These are phyloP conservation scores for Notoglanidium macrostoma DNA, from an alignment of 2,797 vertebrate genomes.

Conservation along the genomic window DNA sequence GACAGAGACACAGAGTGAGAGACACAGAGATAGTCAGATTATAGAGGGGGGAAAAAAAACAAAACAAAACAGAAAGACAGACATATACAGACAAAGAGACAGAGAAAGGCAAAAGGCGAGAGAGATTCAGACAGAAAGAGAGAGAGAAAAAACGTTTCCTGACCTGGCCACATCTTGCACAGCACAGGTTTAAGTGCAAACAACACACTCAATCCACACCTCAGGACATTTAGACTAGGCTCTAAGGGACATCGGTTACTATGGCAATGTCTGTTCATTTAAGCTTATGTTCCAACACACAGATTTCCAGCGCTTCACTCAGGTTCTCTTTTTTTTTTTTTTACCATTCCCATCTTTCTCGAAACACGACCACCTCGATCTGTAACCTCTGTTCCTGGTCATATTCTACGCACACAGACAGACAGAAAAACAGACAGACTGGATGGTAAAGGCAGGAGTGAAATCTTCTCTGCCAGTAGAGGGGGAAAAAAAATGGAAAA, in stretches of 20 bases:
- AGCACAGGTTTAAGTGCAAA: conserved; percentile 41
- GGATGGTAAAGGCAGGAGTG: conserved; percentile 6
- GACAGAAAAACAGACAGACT: conserved; percentile 4
- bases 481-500: background rate
- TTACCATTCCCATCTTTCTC: conserved; percentile 11
- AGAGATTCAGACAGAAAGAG: background rate
- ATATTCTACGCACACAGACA: background rate
- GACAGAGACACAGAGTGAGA: background rate
- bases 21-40: background rate
- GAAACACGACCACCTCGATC: background rate
- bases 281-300: conserved; percentile 59
- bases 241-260: conserved; percentile 58
- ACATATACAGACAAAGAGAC: background rate
- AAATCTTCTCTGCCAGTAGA: conserved; percentile 45
- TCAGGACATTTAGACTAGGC: conserved; percentile 52
- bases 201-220: conserved; percentile 44
- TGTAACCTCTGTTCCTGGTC: background rate
- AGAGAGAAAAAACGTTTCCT: conserved; percentile 8
- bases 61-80: background rate
- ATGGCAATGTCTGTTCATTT: conserved; percentile 59
- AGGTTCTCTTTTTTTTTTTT: background rate
- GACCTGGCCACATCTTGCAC: conserved; percentile 24
- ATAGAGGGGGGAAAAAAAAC: background rate
- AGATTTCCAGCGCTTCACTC: conserved; percentile 41
- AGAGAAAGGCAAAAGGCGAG: background rate